Percentiles rank a stretch among this genome's conserved stretches.
These are phyloP conservation scores for Laupala kohalensis DNA, from an alignment of 1,140 invertebrate species.

Conservation along the genomic window DNA sequence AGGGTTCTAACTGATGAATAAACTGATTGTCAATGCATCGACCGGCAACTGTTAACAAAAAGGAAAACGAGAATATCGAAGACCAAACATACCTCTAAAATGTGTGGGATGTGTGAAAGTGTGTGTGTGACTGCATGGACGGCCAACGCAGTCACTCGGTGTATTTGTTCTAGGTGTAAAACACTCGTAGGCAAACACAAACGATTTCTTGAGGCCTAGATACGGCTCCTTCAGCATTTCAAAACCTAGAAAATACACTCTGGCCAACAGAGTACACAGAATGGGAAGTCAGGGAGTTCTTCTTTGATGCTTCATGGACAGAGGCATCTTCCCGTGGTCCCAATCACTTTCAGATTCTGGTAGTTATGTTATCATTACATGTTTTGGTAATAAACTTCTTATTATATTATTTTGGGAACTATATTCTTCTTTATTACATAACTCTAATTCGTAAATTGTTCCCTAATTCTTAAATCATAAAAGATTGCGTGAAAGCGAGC, in stretches of 20 bases:
- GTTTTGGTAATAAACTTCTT: too few species aligned
- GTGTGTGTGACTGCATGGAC: background rate
- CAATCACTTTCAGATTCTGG: too few species aligned
- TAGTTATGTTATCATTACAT: too few species aligned
- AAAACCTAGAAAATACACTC: background rate
- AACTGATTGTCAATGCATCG: background rate
- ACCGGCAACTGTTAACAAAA: background rate
- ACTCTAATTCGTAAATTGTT: too few species aligned
- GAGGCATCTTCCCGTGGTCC: too few species aligned
- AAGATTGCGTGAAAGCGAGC: too few species aligned
- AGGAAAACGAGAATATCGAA: background rate
- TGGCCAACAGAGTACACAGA: background rate
- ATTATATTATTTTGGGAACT: too few species aligned
- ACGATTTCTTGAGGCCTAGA: background rate
- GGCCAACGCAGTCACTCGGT: background rate
- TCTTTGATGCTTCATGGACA: background rate
- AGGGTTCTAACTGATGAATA: background rate
- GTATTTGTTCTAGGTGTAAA: background rate
- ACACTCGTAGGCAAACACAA: background rate
- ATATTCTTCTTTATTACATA: too few species aligned
- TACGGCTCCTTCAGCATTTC: background rate
- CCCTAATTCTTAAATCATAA: too few species aligned
- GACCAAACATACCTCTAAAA: background rate
- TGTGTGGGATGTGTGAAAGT: background rate
- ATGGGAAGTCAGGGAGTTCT: background rate